Evolutionary conservation across 2,113 vertebrate genomes (phyloP).

Genomic region (Typhlomys cinereus): DNA sequence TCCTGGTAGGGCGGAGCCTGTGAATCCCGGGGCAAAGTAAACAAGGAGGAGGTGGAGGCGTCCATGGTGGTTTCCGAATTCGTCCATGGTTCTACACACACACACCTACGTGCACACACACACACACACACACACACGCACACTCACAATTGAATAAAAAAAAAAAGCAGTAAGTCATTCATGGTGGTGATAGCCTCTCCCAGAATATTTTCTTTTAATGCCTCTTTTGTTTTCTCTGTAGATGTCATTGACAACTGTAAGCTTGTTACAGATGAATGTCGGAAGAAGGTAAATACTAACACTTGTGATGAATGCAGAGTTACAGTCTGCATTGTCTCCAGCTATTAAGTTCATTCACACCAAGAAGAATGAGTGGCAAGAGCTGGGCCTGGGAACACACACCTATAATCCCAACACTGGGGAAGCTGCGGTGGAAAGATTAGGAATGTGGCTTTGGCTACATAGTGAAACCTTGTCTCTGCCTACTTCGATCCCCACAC

Average conservation of each 20-base stretch:
- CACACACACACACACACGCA: no score
- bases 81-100: no score
- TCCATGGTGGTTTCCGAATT: no score
- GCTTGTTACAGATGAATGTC: constrained; percentile 94
- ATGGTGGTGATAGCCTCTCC: background rate
- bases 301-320: background rate
- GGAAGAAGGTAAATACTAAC: constrained; percentile 88
- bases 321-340: background rate
- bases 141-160: no score
- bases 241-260: constrained; percentile 97
- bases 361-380: background rate
- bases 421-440: background rate
- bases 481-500: background rate
- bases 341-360: constrained; percentile 10
- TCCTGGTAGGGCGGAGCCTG: no score
- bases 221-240: constrained; percentile 74
- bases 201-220: constrained; percentile 17
- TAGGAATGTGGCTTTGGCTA: background rate
- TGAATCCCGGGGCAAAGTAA: no score
- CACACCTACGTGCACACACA: no score
- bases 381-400: background rate
- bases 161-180: background rate
- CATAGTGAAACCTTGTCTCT: background rate
- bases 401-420: background rate
- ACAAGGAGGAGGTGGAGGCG: no score